These are phyloP conservation scores for Cossypha polioptera DNA, from an alignment of 2,797 vertebrate species.

Conservation along the genomic window DNA sequence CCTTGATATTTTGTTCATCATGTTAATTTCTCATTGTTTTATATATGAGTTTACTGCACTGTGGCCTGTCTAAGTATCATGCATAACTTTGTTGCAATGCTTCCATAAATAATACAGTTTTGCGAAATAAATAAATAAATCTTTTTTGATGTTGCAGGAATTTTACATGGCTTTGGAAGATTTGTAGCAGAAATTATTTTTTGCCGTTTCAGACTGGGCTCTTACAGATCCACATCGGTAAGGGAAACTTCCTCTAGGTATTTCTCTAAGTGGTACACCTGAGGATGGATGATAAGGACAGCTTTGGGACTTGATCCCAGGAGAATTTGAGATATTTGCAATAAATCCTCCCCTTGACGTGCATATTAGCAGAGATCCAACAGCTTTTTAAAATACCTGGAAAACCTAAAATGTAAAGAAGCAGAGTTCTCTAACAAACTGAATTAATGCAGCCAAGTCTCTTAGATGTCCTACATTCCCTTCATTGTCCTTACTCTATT, in stretches of 20 bases:
- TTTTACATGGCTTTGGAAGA: slow-evolving; percentile 90
- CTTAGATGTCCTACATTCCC: not conserved
- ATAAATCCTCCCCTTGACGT: not conserved
- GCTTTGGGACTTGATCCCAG: not conserved
- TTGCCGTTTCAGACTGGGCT: slow-evolving; percentile 91
- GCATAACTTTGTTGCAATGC: not conserved
- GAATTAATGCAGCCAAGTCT: not conserved
- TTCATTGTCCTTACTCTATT: not conserved
- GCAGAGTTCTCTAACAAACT: not conserved
- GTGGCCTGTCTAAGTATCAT: not conserved
- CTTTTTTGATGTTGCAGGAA: slow-evolving; percentile 78
- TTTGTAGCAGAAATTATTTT: slow-evolving; percentile 90
- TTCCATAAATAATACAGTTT: not conserved
- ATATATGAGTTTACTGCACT: not conserved
- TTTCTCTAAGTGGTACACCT: not conserved
- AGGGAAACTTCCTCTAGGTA: slow-evolving; percentile 10
- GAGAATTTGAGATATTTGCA: not conserved
- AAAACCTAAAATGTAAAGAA: not conserved
- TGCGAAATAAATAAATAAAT: not conserved
- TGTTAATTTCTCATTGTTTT: not conserved
- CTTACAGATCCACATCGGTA: slow-evolving; percentile 77
- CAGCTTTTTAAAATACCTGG: not conserved
- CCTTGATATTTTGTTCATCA: not conserved
- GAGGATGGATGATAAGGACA: not conserved
- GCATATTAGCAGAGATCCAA: not conserved